A percentile compares a stretch with the other conserved stretches of the same genome.
Evolutionary conservation across 2,888 invertebrate genomes (phyloP).

Genomic region (Temnothorax unifasciatus): DNA sequence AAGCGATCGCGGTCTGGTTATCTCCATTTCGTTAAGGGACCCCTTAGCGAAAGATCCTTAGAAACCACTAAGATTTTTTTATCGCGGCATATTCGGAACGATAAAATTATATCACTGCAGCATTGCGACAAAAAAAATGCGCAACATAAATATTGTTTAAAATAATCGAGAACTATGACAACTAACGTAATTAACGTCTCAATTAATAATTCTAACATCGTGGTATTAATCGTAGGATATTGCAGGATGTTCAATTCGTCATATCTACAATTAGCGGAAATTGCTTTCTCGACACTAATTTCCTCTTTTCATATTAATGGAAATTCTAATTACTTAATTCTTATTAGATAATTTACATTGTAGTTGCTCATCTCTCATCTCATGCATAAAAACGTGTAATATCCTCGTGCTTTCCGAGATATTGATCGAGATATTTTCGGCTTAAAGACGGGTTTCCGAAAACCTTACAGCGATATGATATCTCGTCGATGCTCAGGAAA

Average conservation of each 20-base stretch:
- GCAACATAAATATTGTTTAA: not conserved
- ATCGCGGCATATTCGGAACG: slow-evolving; percentile 3
- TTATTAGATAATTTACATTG: not conserved
- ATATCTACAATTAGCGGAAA: not conserved
- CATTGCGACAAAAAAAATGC: not conserved
- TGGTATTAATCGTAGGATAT: slow-evolving; percentile 4
- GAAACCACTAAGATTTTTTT: not conserved
- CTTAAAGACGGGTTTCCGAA: slow-evolving; percentile 14
- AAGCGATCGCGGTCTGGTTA: slow-evolving; percentile 21
- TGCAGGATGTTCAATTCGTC: not conserved
- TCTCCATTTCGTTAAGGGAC: not conserved
- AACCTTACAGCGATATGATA: not conserved
- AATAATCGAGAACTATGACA: not conserved
- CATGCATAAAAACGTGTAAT: not conserved
- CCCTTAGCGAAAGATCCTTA: not conserved
- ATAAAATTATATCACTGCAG: not conserved
- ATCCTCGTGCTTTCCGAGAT: not conserved
- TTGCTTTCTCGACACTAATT: not conserved
- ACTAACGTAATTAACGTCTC: not conserved
- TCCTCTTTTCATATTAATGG: not conserved
- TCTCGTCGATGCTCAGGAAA: slow-evolving; percentile 2
- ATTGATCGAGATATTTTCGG: not conserved
- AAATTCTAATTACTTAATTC: not conserved
- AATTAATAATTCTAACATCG: not conserved
- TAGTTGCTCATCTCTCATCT: not conserved